phyloP scores from a whole-genome alignment of 2,888 invertebrate genomes.

The Apamea sordens region DNA sequence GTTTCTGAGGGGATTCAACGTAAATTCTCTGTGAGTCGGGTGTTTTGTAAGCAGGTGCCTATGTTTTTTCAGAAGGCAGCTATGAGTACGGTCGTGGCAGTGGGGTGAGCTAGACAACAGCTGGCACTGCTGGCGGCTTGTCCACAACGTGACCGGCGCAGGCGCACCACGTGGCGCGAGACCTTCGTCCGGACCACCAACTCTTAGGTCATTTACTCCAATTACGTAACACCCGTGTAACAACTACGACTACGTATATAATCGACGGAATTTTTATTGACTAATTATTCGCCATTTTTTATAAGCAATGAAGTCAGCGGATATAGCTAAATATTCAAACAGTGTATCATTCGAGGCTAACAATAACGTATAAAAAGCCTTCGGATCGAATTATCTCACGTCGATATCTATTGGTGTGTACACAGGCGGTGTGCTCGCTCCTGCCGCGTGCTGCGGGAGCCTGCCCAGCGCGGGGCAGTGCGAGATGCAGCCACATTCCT shows the following conservation, averaged over 20 bases:
- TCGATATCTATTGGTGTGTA: slow-evolving; percentile 79
- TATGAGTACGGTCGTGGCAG: neutral
- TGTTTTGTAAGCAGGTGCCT: slow-evolving; percentile 1
- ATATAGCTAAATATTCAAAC: slow-evolving; percentile 90
- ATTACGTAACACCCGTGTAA: slow-evolving; percentile 90
- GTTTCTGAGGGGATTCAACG: slow-evolving; percentile 28
- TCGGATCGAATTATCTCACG: slow-evolving; percentile 83
- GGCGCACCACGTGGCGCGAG: slow-evolving; percentile 81
- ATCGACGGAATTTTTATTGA: slow-evolving; percentile 90
- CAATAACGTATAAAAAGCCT: slow-evolving; percentile 86
- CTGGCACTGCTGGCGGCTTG: slow-evolving; percentile 2
- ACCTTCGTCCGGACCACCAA: slow-evolving; percentile 84
- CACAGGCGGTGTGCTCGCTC: slow-evolving; percentile 38
- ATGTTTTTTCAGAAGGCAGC: slow-evolving; percentile 1
- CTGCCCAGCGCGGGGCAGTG: slow-evolving; percentile 68
- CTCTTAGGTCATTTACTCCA: slow-evolving; percentile 89
- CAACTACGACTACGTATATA: slow-evolving; percentile 84
- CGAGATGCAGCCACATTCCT: slow-evolving; percentile 85
- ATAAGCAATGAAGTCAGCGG: slow-evolving; percentile 89
- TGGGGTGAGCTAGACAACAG: neutral
- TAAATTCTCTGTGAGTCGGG: slow-evolving; percentile 2
- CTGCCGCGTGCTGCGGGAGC: slow-evolving; percentile 64
- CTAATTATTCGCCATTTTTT: slow-evolving; percentile 90
- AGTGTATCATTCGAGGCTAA: slow-evolving; percentile 89
- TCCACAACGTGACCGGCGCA: slow-evolving; percentile 46